Conservation (phyloP, 2,797 vertebrate genomes). For the Coccyzus lansbergi region DNA sequence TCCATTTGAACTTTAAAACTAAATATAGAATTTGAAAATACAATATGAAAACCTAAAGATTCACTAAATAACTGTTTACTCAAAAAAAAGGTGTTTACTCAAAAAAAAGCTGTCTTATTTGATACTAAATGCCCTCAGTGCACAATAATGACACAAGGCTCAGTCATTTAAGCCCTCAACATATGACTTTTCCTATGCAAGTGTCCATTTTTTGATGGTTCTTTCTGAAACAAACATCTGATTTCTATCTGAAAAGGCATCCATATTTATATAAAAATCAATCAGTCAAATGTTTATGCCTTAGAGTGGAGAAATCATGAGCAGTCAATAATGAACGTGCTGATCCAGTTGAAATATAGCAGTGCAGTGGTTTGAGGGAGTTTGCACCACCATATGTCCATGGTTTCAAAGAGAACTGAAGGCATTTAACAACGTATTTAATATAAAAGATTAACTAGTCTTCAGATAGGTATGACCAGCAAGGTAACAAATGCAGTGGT, state of each 20-base stretch:
- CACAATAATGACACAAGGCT: not conserved
- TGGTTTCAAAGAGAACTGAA: not conserved
- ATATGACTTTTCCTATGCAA: not conserved
- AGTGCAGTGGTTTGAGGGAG: not conserved
- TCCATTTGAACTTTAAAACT: constrained; percentile 26
- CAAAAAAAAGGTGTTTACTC: not conserved
- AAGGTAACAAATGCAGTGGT: not conserved
- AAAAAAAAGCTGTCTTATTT: not conserved
- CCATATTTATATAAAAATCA: not conserved
- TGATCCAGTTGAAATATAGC: not conserved
- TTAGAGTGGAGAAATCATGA: not conserved
- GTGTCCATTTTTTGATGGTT: not conserved
- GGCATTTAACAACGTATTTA: not conserved
- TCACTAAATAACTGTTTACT: not conserved
- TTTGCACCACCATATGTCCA: not conserved
- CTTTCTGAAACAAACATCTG: not conserved
- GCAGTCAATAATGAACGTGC: not conserved
- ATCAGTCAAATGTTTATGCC: not conserved
- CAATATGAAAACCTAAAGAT: not conserved
- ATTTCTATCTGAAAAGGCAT: not conserved
- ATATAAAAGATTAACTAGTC: not conserved
- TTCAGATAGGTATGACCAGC: not conserved
- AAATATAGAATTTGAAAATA: constrained; percentile 23
- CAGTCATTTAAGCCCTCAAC: not conserved
- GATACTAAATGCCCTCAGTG: not conserved